Conservation (phyloP, 2,888 invertebrate species). For the Camptogramma bilineatum region DNA sequence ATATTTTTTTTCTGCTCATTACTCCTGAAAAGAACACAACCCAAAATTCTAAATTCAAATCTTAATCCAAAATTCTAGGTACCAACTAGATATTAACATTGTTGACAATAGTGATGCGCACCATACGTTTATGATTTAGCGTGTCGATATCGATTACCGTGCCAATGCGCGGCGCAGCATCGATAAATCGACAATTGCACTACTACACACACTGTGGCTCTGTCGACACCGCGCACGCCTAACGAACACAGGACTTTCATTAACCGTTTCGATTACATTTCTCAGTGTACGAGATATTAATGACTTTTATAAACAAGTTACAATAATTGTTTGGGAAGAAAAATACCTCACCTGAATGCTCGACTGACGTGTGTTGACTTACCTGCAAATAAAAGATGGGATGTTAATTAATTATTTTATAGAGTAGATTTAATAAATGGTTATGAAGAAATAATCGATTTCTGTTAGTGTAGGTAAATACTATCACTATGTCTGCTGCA, state of each 20-base stretch:
- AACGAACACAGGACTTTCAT: slow-evolving; percentile 71
- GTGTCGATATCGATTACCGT: slow-evolving; percentile 72
- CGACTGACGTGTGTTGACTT: slow-evolving; percentile 48
- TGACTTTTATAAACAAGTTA: slow-evolving; percentile 71
- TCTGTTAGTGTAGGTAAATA: neutral
- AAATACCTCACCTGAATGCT: slow-evolving; percentile 48
- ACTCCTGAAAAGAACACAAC: neutral
- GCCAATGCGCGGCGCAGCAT: slow-evolving; percentile 54
- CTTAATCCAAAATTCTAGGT: too few relatives aligned
- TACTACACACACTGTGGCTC: slow-evolving; percentile 28
- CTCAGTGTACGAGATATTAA: slow-evolving; percentile 65
- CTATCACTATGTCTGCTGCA: too few relatives aligned
- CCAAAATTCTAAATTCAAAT: too few relatives aligned
- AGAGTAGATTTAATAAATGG: slow-evolving; percentile 9
- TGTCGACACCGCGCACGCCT: slow-evolving; percentile 60
- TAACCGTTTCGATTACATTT: slow-evolving; percentile 69
- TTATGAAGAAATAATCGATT: slow-evolving; percentile 2
- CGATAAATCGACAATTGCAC: slow-evolving; percentile 62
- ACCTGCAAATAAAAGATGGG: slow-evolving; percentile 58
- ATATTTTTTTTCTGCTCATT: too few relatives aligned
- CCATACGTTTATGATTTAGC: slow-evolving; percentile 55
- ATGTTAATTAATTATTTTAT: slow-evolving; percentile 36
- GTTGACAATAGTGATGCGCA: slow-evolving; percentile 56
- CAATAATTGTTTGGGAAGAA: slow-evolving; percentile 62
- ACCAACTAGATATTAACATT: slow-evolving; percentile 5